Conservation (phyloP, 2,888 invertebrate genomes). For the Apodemia mormo region DNA sequence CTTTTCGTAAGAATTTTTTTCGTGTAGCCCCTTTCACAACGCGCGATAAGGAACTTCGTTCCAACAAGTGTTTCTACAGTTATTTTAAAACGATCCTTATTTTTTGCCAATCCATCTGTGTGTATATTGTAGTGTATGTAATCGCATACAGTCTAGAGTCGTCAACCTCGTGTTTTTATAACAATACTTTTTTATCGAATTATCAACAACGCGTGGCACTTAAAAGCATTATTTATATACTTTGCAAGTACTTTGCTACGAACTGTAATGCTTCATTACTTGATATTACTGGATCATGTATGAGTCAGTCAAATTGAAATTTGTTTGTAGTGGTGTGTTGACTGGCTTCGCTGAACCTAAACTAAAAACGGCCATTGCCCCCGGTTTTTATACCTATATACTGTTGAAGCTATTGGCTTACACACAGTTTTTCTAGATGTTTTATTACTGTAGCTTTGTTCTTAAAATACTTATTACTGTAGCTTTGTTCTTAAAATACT, state of each 20-base stretch:
- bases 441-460: constrained; percentile 6
- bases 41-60: too few relatives aligned
- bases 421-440: background rate
- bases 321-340: constrained; percentile 44
- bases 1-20: too few relatives aligned
- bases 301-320: constrained; percentile 31
- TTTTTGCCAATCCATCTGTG: constrained; percentile 5
- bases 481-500: constrained; percentile 8
- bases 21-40: too few relatives aligned
- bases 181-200: background rate
- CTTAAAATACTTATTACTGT: background rate
- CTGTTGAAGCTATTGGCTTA: constrained; percentile 14
- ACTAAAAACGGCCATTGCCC: constrained; percentile 75
- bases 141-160: constrained; percentile 1
- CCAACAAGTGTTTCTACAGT: background rate
- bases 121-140: background rate
- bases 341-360: constrained; percentile 62
- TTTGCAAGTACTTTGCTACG: background rate
- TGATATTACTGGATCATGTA: constrained; percentile 11
- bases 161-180: constrained; percentile 13
- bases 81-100: background rate
- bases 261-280: constrained; percentile 1
- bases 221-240: background rate
- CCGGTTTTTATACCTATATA: constrained; percentile 42
- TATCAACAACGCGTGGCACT: constrained; percentile 1